Percentiles rank a stretch among this genome's conserved stretches.
phyloP scores from a whole-genome alignment of 1,140 invertebrate genomes.

The Hylaeus volcanicus region DNA sequence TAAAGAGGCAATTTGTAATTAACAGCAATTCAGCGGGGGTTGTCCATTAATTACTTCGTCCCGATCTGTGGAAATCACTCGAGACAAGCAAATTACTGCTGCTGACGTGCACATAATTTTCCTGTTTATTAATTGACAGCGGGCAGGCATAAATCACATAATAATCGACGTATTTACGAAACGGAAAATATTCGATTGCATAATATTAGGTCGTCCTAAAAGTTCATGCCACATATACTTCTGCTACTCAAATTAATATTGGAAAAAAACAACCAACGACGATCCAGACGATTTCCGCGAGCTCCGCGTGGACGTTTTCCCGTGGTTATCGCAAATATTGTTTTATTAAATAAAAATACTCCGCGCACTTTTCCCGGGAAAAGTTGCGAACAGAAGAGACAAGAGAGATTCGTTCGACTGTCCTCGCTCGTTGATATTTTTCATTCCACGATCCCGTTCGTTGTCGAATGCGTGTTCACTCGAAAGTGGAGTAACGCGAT shows the following conservation, averaged over 20 bases:
- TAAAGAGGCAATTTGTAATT: constrained; percentile 30
- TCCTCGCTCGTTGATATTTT: background rate
- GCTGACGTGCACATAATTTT: too few relatives aligned
- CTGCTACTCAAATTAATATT: too few relatives aligned
- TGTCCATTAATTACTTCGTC: too few relatives aligned
- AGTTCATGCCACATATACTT: too few relatives aligned
- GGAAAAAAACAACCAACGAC: background rate
- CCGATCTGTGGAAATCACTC: background rate
- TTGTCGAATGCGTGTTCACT: background rate
- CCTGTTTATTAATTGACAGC: too few relatives aligned
- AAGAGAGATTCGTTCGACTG: background rate
- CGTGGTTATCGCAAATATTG: background rate
- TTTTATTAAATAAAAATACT: constrained; percentile 11
- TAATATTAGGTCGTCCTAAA: too few relatives aligned
- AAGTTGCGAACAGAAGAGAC: background rate
- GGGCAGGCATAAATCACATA: too few relatives aligned
- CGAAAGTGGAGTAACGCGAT: background rate
- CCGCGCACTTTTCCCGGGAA: too few relatives aligned
- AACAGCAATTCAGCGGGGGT: background rate
- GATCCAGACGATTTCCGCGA: background rate
- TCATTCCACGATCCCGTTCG: background rate
- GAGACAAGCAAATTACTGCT: background rate
- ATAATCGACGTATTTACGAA: too few relatives aligned
- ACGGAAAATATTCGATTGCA: too few relatives aligned
- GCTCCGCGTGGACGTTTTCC: background rate